These are phyloP conservation scores for Mobula birostris DNA, from an alignment of 2,113 vertebrate species.

Conservation along the genomic window DNA sequence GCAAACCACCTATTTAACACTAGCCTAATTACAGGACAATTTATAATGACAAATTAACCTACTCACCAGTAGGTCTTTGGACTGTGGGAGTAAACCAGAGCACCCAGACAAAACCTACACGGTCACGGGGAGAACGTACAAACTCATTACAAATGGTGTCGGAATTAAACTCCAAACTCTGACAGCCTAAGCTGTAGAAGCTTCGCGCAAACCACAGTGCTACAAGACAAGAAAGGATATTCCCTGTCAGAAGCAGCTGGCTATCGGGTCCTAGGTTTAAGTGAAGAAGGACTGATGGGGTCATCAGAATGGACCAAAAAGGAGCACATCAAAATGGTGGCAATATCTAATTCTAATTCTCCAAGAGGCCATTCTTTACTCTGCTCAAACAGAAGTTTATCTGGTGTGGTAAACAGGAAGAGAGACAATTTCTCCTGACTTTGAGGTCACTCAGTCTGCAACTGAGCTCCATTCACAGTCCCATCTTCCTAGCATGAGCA, in stretches of 20 bases:
- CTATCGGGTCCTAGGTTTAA: not conserved
- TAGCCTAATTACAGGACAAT: too few species aligned
- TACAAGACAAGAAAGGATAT: not conserved
- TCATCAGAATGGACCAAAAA: too few species aligned
- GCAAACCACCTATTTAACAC: too few species aligned
- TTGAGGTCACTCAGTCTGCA: not conserved
- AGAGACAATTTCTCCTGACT: not conserved
- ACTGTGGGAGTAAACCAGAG: too few species aligned
- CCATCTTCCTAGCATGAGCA: not conserved
- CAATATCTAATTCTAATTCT: not conserved
- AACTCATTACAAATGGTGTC: too few species aligned
- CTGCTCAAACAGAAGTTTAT: not conserved
- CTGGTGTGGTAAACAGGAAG: not conserved
- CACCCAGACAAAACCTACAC: too few species aligned
- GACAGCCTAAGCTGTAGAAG: too few species aligned
- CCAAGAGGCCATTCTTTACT: not conserved
- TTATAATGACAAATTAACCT: too few species aligned
- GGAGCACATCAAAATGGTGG: not conserved
- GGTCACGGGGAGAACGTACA: too few species aligned
- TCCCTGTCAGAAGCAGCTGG: not conserved
- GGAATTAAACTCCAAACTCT: too few species aligned
- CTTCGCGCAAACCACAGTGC: too few species aligned
- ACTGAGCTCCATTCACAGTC: not conserved
- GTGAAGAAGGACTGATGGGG: not conserved
- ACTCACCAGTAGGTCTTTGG: too few species aligned